phyloP scores from a whole-genome alignment of 2,797 vertebrate species.

The Brachyalestes nurse region DNA sequence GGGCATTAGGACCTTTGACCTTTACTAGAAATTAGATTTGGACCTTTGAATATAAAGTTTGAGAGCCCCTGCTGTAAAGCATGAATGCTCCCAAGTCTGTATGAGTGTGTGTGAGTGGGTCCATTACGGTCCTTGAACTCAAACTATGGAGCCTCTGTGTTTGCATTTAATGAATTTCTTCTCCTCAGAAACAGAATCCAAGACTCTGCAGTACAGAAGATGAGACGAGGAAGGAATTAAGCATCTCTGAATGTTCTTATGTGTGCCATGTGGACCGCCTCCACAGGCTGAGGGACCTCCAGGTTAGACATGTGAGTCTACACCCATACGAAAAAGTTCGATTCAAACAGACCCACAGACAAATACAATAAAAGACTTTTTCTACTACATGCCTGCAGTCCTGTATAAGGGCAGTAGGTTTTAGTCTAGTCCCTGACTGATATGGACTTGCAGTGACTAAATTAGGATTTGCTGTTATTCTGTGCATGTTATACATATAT shows the following conservation, averaged over 20 bases:
- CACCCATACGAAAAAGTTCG: neutral
- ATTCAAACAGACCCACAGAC: neutral
- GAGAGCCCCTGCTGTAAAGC: neutral
- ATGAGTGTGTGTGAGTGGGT: neutral
- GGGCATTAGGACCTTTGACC: no score
- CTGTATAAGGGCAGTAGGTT: neutral
- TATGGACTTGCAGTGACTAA: neutral
- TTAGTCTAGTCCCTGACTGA: neutral
- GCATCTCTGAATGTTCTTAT: constrained; percentile 48
- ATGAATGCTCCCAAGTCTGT: constrained; percentile 19
- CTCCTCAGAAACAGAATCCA: constrained; percentile 36
- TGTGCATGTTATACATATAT: neutral
- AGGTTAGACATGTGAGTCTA: neutral
- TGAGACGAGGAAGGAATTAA: constrained; percentile 13
- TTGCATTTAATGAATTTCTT: constrained; percentile 41
- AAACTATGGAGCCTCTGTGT: constrained; percentile 49
- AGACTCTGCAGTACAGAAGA: constrained; percentile 15
- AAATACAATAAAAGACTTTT: neutral
- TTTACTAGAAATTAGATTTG: no score
- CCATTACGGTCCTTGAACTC: constrained; percentile 8
- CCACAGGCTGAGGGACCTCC: neutral
- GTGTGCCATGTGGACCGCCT: constrained; percentile 10
- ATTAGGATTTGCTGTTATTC: neutral
- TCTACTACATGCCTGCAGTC: neutral
- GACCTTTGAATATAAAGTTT: no score